Evolutionary conservation across 2,888 invertebrate species (phyloP).

Genomic region (Tinea trinotella): DNA sequence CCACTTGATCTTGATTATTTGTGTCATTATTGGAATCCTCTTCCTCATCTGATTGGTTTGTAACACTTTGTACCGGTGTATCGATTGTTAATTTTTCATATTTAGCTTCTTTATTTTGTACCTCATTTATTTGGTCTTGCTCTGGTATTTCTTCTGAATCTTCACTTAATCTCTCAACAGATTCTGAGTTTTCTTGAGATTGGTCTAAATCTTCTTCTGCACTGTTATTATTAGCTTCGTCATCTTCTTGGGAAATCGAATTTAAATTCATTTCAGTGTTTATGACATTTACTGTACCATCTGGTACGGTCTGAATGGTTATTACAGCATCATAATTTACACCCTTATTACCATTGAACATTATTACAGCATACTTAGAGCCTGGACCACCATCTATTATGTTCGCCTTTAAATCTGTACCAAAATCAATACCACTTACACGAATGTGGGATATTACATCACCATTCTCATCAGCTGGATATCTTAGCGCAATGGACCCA

Average conservation of each 20-base stretch:
- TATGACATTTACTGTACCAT: neutral
- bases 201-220: constrained; percentile 27
- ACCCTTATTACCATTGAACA: constrained; percentile 50
- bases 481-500: constrained; percentile 53
- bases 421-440: constrained; percentile 60
- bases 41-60: neutral
- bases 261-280: constrained; percentile 17
- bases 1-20: constrained; percentile 16
- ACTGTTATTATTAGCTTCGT: constrained; percentile 23
- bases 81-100: constrained; percentile 14
- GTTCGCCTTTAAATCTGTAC: constrained; percentile 54
- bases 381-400: constrained; percentile 62
- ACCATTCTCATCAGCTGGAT: constrained; percentile 50
- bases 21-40: neutral
- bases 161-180: neutral
- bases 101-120: neutral
- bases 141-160: constrained; percentile 10
- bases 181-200: neutral
- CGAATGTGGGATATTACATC: constrained; percentile 53
- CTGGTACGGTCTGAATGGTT: constrained; percentile 45
- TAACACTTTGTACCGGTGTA: neutral
- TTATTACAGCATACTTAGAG: constrained; percentile 53
- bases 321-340: constrained; percentile 51
- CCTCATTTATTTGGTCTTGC: constrained; percentile 23
- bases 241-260: constrained; percentile 21